Percentiles rank a stretch among this genome's conserved stretches.
Evolutionary conservation across 1,140 invertebrate genomes (phyloP).

Genomic region (Meloidogyne exigua): DNA sequence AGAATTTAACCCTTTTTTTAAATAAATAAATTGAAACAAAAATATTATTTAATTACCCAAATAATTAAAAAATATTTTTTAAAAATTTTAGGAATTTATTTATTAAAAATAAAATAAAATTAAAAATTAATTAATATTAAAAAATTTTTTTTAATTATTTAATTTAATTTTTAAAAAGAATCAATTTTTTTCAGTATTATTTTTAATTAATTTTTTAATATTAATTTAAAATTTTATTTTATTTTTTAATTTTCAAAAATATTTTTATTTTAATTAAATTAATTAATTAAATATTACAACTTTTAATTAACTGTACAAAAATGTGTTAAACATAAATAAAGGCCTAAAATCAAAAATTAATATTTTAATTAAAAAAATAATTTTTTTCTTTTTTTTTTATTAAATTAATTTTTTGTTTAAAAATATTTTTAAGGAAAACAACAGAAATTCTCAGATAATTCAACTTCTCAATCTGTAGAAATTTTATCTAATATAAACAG

Average conservation of each 20-base stretch:
- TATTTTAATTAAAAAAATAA: not conserved
- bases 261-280: not conserved
- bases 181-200: too few relatives aligned
- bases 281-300: too few relatives aligned
- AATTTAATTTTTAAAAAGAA: not conserved
- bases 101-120: not conserved
- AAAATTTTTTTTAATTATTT: too few relatives aligned
- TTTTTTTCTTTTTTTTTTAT: not conserved
- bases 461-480: not conserved
- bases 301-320: too few relatives aligned
- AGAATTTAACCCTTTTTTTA: too few relatives aligned
- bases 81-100: not conserved
- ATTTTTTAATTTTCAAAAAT: too few relatives aligned
- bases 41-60: too few relatives aligned
- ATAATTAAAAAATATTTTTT: not conserved
- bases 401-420: too few relatives aligned
- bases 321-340: too few relatives aligned
- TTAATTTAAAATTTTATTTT: too few relatives aligned
- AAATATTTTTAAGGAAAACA: slow-evolving; percentile 3
- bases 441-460: not conserved
- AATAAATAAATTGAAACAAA: too few relatives aligned
- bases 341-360: not conserved
- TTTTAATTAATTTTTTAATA: not conserved
- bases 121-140: not conserved
- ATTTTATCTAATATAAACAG: slow-evolving; percentile 1